These are phyloP conservation scores for Eidolon dupreanum DNA, from an alignment of 2,797 vertebrate genomes.

Conservation along the genomic window DNA sequence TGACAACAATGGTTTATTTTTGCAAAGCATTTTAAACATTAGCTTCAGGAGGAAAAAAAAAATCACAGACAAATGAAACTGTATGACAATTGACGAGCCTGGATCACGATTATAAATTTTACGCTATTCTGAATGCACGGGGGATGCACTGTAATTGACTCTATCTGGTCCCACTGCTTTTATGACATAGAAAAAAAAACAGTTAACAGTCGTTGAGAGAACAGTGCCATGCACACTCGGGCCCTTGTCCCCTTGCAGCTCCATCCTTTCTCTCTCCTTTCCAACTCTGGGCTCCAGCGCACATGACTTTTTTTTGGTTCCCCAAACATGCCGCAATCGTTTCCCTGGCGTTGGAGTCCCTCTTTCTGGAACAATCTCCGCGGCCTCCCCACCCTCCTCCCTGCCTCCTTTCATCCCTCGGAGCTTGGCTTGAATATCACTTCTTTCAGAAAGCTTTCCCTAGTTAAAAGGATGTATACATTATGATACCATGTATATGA, in stretches of 20 bases:
- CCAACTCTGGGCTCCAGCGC: not conserved
- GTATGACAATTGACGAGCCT: not conserved
- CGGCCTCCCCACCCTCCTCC: not conserved
- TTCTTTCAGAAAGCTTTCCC: not conserved
- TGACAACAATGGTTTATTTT: slow-evolving; percentile 1
- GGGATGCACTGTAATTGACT: too few species aligned
- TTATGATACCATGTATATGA: too few species aligned
- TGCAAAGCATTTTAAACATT: slow-evolving; percentile 2
- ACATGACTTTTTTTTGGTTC: not conserved
- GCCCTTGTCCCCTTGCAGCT: not conserved
- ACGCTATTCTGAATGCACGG: not conserved
- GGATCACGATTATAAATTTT: not conserved
- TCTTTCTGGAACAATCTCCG: not conserved
- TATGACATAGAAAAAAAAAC: rapidly evolving
- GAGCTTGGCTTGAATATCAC: not conserved
- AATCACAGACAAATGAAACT: not conserved
- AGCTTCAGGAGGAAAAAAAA: not conserved
- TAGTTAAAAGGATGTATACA: not conserved
- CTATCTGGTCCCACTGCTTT: not conserved
- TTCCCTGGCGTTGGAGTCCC: not conserved
- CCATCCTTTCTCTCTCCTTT: not conserved
- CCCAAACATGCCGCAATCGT: not conserved
- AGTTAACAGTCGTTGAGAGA: not conserved
- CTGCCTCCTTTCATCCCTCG: not conserved
- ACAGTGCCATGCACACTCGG: not conserved